Evolutionary conservation across 2,888 invertebrate genomes (phyloP), one percentile per base, ranked within the genome.

Genomic region (Spatulosminthurus flaviceps): DNA sequence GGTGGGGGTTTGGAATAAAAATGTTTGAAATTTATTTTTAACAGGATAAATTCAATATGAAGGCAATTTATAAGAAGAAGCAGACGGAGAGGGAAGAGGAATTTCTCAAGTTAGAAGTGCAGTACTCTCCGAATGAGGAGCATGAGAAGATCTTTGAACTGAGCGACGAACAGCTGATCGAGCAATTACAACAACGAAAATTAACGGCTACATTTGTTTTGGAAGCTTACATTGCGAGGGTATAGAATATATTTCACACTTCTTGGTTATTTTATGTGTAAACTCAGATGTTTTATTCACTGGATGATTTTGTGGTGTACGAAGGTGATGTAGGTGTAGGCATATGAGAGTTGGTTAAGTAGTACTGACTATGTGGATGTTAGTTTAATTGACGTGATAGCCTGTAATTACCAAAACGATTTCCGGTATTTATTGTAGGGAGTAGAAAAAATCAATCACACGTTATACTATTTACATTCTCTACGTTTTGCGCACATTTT

Each of bases 181-280:
- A 72, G 5, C 69, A 81, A 66, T 77, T 83, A 11, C 83, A 83
- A 43, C 51, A 64, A 22, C 66, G 82, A 13, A 73, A 79, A 70
- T 61, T 82, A 22, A 80, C 51, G n/a, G 82, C 83, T 19, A 70
- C 70, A 26, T 29, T 78, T 72, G 83, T 83, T 51, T 73, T 82
- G n/a, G 78, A 81, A 28, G 83, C 83, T 9, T 83, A 79, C 61
- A 80, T 81, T n/a, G 80, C 81, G 21, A 81, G 81, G 77, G 83
- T 82, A 77, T 51, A 19, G 1, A 2, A 51, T 19, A 9, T 51
- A 16, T 19, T n/a, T 5, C 16, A 51, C 1, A 51, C 5, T 2
- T 51, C 16, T 51, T 16, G 5, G n/a, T 51, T 9, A n/a, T 41
- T 41, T 41, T n/a, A 13, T 4, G n/a, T 51, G 16, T 19, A 19